Evolutionary conservation across 2,888 invertebrate species (phyloP).

Genomic region (Drosophila quasianomalipes): DNA sequence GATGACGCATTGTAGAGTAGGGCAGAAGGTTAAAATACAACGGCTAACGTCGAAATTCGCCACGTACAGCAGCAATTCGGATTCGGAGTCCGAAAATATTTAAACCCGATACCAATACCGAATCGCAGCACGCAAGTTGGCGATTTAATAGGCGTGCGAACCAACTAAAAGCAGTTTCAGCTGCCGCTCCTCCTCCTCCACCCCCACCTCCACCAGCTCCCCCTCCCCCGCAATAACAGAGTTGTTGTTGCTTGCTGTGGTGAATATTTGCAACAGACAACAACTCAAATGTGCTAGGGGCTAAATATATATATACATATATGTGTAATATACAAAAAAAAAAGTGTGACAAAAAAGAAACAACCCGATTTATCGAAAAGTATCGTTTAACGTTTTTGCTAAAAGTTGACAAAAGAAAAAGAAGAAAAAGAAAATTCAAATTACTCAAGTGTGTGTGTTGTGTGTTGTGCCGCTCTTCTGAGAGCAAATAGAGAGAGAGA

Average conservation of each 20-base stretch:
- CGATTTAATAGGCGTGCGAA: constrained; percentile 68
- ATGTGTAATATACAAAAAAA: background rate
- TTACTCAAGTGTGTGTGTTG: constrained; percentile 23
- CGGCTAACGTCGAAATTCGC: constrained; percentile 70
- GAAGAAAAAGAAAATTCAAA: constrained; percentile 25
- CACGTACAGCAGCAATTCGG: constrained; percentile 71
- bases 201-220: constrained; percentile 17
- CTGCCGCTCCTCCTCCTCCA: constrained; percentile 12
- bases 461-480: constrained; percentile 19
- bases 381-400: constrained; percentile 5
- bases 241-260: constrained; percentile 40
- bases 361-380: constrained; percentile 18
- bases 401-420: constrained; percentile 10
- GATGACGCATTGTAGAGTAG: constrained; percentile 84
- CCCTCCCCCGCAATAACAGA: constrained; percentile 46
- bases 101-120: constrained; percentile 56
- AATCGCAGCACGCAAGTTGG: constrained; percentile 63
- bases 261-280: constrained; percentile 46
- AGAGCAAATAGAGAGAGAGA: constrained; percentile 11
- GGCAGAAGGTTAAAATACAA: constrained; percentile 81
- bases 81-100: constrained; percentile 65
- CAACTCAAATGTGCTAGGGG: constrained; percentile 28
- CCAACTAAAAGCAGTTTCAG: constrained; percentile 42
- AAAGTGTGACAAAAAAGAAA: constrained; percentile 25
- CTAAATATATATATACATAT: background rate